Conservation (phyloP, 2,888 invertebrate species). For the Aleiodes alternator region DNA sequence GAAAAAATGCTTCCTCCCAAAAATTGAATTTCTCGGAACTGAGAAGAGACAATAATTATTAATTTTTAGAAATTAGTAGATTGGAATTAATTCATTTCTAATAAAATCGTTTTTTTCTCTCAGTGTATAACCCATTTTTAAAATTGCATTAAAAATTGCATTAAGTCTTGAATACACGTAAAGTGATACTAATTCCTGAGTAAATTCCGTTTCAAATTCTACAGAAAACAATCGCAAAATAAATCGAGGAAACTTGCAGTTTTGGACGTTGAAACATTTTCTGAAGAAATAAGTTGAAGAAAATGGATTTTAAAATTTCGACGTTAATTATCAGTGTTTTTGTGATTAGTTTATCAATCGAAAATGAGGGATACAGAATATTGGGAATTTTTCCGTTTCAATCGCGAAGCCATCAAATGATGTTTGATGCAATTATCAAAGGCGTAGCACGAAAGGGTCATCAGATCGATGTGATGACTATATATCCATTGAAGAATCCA, state of each 20-base stretch:
- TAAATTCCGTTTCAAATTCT: neutral
- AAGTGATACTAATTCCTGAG: neutral
- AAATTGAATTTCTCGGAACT: too few species aligned
- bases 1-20: too few species aligned
- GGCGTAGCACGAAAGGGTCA: slow-evolving; percentile 75
- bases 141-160: neutral
- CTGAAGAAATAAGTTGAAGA: neutral
- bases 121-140: too few species aligned
- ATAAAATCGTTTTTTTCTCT: too few species aligned
- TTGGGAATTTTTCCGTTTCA: slow-evolving; percentile 74
- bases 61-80: too few species aligned
- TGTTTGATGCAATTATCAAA: slow-evolving; percentile 72
- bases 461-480: slow-evolving; percentile 68
- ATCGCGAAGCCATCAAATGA: slow-evolving; percentile 75
- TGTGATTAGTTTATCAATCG: neutral
- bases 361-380: slow-evolving; percentile 51
- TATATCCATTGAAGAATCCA: slow-evolving; percentile 54
- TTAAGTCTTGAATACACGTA: neutral
- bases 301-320: neutral
- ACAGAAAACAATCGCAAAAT: too few species aligned
- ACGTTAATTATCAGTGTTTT: neutral
- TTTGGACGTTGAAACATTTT: too few species aligned
- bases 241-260: too few species aligned
- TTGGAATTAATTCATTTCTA: too few species aligned
- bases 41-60: too few species aligned